Evolutionary conservation across 2,888 invertebrate species (phyloP).

Genomic region (Chrysodeixis includens): DNA sequence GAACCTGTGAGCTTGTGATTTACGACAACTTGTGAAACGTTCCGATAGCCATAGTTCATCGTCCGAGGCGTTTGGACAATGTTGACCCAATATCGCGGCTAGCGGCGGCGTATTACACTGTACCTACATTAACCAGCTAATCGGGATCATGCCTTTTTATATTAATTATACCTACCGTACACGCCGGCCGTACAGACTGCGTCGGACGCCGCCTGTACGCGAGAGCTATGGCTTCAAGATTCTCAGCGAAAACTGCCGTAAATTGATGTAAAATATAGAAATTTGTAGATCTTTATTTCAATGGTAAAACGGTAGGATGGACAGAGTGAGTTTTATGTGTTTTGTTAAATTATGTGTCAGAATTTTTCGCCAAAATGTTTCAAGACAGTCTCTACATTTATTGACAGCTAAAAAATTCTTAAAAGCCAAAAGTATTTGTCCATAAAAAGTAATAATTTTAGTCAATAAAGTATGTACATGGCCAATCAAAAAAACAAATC

Average conservation of each 20-base stretch:
- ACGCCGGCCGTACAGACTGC: not conserved
- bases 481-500: too few species aligned
- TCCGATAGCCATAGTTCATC: constrained; percentile 68
- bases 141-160: constrained; percentile 60
- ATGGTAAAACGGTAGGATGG: too few species aligned
- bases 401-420: too few species aligned
- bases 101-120: constrained; percentile 65
- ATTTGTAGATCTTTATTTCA: too few species aligned
- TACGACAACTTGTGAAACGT: constrained; percentile 62
- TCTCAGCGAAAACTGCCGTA: not conserved
- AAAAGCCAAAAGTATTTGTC: too few species aligned
- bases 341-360: too few species aligned
- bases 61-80: constrained; percentile 73
- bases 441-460: too few species aligned
- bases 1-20: constrained; percentile 54
- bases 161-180: constrained; percentile 56
- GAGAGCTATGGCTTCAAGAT: constrained; percentile 24
- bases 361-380: too few species aligned
- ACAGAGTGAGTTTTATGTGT: too few species aligned
- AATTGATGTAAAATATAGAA: not conserved
- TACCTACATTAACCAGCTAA: constrained; percentile 69
- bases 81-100: constrained; percentile 72
- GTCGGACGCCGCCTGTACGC: constrained; percentile 19
- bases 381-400: too few species aligned
- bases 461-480: too few species aligned